A percentile compares a stretch with the other conserved stretches of the same genome.
These are phyloP conservation scores for Hermodice carunculata DNA, from an alignment of 2,888 invertebrate genomes.

Conservation along the genomic window DNA sequence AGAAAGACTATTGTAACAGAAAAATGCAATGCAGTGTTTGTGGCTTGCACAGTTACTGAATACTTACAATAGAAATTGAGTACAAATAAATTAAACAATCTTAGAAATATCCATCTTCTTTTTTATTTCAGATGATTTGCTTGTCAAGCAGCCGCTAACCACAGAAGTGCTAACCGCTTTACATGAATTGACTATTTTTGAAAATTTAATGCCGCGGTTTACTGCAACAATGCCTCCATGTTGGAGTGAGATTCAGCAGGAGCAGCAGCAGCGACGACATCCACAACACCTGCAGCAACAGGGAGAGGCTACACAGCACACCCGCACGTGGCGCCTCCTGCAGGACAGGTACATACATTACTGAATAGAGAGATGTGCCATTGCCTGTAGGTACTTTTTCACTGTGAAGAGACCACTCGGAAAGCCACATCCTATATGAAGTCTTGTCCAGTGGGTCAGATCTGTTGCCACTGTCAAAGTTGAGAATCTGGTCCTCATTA, in stretches of 20 bases:
- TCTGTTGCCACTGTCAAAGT: too few relatives aligned
- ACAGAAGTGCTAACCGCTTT: constrained; percentile 75
- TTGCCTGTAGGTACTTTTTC: too few relatives aligned
- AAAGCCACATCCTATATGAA: too few relatives aligned
- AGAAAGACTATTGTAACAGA: too few relatives aligned
- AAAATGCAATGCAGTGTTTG: too few relatives aligned
- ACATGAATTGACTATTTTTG: constrained; percentile 83
- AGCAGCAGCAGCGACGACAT: constrained; percentile 88
- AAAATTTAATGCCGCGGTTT: constrained; percentile 79
- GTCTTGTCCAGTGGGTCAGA: too few relatives aligned
- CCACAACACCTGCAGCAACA: constrained; percentile 82
- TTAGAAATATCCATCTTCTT: too few relatives aligned
- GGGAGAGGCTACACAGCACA: constrained; percentile 79
- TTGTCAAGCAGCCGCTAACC: constrained; percentile 74
- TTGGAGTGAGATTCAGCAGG: constrained; percentile 93
- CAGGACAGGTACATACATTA: constrained; percentile 77
- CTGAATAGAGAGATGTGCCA: background rate
- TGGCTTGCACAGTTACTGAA: too few relatives aligned
- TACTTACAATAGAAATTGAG: too few relatives aligned
- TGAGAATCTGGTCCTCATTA: too few relatives aligned
- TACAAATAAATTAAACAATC: too few relatives aligned
- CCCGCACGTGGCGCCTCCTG: constrained; percentile 89
- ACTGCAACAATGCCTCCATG: constrained; percentile 92
- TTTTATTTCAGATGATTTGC: constrained; percentile 58
- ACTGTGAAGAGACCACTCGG: too few relatives aligned